Conservation (phyloP, 2,797 vertebrate species). For the Garrulus glandarius region DNA sequence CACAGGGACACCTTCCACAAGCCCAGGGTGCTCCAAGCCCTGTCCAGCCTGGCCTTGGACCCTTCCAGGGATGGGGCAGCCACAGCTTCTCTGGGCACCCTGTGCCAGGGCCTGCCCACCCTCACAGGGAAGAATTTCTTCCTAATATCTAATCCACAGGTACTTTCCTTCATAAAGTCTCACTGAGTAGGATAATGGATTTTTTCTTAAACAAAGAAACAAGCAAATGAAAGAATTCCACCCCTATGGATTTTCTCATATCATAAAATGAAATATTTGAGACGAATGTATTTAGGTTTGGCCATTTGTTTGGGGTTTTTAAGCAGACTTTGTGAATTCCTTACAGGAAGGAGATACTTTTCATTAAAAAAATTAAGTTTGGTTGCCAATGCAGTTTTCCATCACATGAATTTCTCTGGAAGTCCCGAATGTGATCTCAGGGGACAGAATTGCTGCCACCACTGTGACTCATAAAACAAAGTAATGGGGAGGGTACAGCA, state of each 20-base stretch:
- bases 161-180: not conserved
- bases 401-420: not conserved
- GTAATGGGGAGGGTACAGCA: rapidly evolving
- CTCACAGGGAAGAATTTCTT: not conserved
- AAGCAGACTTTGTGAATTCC: not conserved
- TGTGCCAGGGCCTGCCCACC: not conserved
- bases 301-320: not conserved
- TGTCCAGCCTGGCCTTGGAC: rapidly evolving
- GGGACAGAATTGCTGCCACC: not conserved
- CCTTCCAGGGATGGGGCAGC: not conserved
- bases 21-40: rapidly evolving
- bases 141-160: not conserved
- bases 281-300: not conserved
- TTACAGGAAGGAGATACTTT: not conserved
- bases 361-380: not conserved
- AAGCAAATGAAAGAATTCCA: not conserved
- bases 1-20: not conserved
- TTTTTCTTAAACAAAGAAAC: not conserved
- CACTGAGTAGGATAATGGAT: not conserved
- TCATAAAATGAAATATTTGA: not conserved
- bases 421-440: not conserved
- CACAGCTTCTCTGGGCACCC: not conserved
- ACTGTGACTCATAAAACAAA: not conserved
- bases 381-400: not conserved
- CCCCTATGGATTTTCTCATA: not conserved